A percentile compares a stretch with the other conserved stretches of the same genome.
Conservation (phyloP, 2,113 vertebrate species). For the Candoia aspera region DNA sequence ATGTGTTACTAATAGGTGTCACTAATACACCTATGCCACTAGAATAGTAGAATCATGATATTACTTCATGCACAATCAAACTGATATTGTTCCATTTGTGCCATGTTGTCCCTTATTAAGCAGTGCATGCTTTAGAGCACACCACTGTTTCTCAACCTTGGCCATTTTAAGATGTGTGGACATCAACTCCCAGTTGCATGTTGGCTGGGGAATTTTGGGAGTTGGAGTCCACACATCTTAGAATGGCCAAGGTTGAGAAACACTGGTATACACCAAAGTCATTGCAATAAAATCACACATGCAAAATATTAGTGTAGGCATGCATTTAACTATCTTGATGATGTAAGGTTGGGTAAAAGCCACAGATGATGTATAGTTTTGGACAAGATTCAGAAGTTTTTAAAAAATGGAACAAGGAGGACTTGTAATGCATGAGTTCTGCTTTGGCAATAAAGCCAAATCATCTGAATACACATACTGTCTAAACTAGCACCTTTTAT, state of each 20-base stretch:
- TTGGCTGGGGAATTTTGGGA: neutral
- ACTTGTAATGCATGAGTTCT: neutral
- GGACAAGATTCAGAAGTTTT: neutral
- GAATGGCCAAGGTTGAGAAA: neutral
- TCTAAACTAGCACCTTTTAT: neutral
- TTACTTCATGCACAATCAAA: neutral
- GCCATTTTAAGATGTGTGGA: neutral
- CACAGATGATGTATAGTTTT: neutral
- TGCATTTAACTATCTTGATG: neutral
- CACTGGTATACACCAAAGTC: neutral
- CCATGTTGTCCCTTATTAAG: neutral
- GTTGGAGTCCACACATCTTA: neutral
- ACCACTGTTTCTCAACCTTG: neutral
- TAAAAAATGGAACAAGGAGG: neutral
- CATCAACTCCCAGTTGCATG: neutral
- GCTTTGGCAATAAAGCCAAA: neutral
- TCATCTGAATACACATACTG: neutral
- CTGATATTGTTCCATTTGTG: neutral
- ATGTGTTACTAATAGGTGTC: neutral
- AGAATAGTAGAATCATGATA: neutral
- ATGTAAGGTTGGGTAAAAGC: neutral
- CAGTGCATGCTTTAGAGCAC: neutral
- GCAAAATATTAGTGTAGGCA: neutral
- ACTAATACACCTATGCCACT: neutral
- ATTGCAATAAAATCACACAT: neutral